Percentiles rank a stretch among this genome's conserved stretches.
These are phyloP conservation scores for Apistogramma diplotaenia DNA, from an alignment of 2,113 vertebrate species.

Conservation along the genomic window DNA sequence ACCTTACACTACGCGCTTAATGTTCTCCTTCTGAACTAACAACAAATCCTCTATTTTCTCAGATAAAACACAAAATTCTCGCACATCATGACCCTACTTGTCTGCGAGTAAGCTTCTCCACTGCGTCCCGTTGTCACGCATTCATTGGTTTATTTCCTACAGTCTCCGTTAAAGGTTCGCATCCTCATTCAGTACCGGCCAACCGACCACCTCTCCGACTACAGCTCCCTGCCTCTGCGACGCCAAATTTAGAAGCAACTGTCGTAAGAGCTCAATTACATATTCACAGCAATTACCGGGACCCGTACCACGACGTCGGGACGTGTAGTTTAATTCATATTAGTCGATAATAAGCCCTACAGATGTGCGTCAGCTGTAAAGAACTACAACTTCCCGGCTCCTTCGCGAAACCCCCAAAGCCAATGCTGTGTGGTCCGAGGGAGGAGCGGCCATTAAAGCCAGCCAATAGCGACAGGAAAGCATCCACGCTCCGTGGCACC, in stretches of 20 bases:
- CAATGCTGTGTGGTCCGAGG: conserved; percentile 49
- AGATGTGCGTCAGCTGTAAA: conserved; percentile 40
- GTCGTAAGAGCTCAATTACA: conserved; percentile 63
- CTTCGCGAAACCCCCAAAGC: conserved; percentile 38
- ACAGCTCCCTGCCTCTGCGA: conserved; percentile 28
- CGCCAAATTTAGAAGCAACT: conserved; percentile 64
- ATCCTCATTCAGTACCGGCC: conserved; percentile 31
- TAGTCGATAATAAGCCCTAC: conserved; percentile 41
- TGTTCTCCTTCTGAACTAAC: background rate
- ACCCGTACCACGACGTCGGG: conserved; percentile 47
- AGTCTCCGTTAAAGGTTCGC: conserved; percentile 32
- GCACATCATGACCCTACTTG: conserved; percentile 27
- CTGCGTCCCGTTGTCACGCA: conserved; percentile 33
- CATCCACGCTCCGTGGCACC: background rate
- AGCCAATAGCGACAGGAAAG: conserved; percentile 48
- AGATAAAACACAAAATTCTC: conserved; percentile 22
- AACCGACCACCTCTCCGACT: conserved; percentile 46
- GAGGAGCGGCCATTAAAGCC: conserved; percentile 58
- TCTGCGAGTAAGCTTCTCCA: conserved; percentile 21
- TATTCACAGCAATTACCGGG: conserved; percentile 58
- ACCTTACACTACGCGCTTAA: conserved; percentile 7
- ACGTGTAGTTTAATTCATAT: conserved; percentile 70
- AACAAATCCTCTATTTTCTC: conserved; percentile 1
- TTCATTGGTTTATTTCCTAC: conserved; percentile 39
- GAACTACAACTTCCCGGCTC: conserved; percentile 71